A percentile compares a stretch with the other conserved stretches of the same genome.
These are phyloP conservation scores for Callyntrura guangdongensis DNA, from an alignment of 2,888 invertebrate species.

Conservation along the genomic window DNA sequence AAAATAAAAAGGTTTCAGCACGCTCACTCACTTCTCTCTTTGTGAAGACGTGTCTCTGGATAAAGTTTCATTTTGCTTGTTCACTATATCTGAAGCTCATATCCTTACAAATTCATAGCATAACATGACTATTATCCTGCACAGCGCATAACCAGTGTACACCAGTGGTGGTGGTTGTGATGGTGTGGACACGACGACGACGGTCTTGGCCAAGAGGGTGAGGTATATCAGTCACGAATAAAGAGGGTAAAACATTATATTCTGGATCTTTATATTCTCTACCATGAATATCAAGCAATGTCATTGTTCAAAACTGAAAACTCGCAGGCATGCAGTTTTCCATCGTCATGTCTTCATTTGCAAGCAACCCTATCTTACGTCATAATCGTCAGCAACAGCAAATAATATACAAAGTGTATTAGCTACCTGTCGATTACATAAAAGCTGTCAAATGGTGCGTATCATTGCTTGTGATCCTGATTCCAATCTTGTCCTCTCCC, in stretches of 20 bases:
- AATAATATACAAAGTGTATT: slow-evolving; percentile 42
- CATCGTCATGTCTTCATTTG: too few relatives aligned
- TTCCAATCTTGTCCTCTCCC: slow-evolving; percentile 44
- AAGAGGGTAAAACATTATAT: neutral
- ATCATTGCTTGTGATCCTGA: slow-evolving; percentile 43
- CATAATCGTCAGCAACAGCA: slow-evolving; percentile 5
- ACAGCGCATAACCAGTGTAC: too few relatives aligned
- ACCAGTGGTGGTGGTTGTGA: too few relatives aligned
- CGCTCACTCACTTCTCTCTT: too few relatives aligned
- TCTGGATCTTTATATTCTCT: slow-evolving; percentile 12
- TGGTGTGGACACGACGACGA: too few relatives aligned
- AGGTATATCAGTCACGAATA: slow-evolving; percentile 20
- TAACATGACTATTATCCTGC: too few relatives aligned
- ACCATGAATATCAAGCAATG: neutral
- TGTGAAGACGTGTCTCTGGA: too few relatives aligned
- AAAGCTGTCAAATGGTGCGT: slow-evolving; percentile 70
- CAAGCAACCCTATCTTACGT: neutral
- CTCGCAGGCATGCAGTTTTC: neutral
- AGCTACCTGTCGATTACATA: slow-evolving; percentile 72
- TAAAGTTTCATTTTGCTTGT: too few relatives aligned
- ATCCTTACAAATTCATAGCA: too few relatives aligned
- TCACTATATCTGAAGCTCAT: too few relatives aligned
- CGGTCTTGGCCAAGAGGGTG: too few relatives aligned
- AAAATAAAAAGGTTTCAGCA: too few relatives aligned
- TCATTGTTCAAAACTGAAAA: neutral